Conservation (phyloP, 64 coral and sea anemone genomes). For the Acropora tenuis region DNA sequence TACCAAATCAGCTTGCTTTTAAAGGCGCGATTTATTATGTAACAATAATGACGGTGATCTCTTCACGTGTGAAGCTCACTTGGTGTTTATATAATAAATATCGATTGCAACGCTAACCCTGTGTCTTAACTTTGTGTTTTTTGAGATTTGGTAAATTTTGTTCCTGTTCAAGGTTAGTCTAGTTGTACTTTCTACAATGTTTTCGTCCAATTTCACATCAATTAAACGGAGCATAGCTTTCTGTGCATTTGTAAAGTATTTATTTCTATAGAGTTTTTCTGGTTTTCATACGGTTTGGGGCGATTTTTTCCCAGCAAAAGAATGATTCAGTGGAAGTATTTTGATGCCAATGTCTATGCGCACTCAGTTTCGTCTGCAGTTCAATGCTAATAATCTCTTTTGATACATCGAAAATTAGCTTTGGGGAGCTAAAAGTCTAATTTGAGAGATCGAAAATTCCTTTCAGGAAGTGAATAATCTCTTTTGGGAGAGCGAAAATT, state of each 20-base stretch:
- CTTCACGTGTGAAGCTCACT: too few species aligned
- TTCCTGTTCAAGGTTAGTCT: neutral
- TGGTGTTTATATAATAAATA: too few species aligned
- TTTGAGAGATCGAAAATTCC: too few species aligned
- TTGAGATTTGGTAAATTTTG: slow-evolving; percentile 4
- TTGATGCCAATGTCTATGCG: neutral
- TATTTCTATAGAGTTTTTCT: neutral
- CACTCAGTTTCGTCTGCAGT: too few species aligned
- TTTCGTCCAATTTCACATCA: neutral
- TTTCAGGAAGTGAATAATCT: too few species aligned
- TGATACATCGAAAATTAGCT: too few species aligned
- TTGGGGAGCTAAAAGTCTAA: too few species aligned
- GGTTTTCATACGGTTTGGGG: neutral
- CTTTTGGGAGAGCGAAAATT: too few species aligned
- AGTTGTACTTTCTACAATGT: neutral
- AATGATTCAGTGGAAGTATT: neutral
- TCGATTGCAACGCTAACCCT: slow-evolving; percentile 1
- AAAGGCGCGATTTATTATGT: too few species aligned
- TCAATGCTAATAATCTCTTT: too few species aligned
- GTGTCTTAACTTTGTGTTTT: neutral
- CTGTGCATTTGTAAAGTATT: neutral
- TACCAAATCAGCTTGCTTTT: too few species aligned
- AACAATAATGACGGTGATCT: too few species aligned
- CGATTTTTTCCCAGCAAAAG: neutral
- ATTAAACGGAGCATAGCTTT: neutral